Conservation (phyloP, 2,888 invertebrate genomes). For the Cryptus viduatorius region DNA sequence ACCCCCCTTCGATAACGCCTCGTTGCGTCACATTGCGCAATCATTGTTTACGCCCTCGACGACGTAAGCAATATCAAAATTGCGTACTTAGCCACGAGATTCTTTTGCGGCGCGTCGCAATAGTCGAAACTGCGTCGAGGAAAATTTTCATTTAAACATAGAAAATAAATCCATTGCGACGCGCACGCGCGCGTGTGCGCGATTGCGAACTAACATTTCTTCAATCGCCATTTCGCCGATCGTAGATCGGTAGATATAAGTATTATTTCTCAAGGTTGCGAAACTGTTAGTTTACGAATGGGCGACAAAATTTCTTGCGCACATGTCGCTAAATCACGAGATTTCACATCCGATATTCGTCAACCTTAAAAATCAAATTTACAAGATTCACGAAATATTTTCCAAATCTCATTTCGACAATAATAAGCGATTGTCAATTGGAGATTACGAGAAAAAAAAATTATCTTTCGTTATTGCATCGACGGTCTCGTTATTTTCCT, state of each 20-base stretch:
- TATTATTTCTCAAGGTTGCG: background rate
- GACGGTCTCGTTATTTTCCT: too few relatives aligned
- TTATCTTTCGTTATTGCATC: too few relatives aligned
- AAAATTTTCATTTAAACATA: background rate
- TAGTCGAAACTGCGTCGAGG: slow-evolving; percentile 11
- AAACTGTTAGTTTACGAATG: background rate
- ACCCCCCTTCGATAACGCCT: slow-evolving; percentile 51
- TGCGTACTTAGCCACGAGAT: slow-evolving; percentile 10
- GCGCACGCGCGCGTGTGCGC: background rate
- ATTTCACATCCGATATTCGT: background rate
- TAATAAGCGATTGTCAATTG: too few relatives aligned
- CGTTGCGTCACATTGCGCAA: slow-evolving; percentile 77
- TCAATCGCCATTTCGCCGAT: background rate
- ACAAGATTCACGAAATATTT: too few relatives aligned
- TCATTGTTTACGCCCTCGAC: slow-evolving; percentile 64
- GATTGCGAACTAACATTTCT: background rate
- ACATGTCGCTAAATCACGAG: background rate
- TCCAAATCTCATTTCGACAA: too few relatives aligned
- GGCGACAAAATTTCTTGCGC: background rate
- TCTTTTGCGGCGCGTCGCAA: background rate
- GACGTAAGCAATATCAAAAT: slow-evolving; percentile 37
- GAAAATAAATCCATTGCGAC: background rate
- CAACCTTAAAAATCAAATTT: too few relatives aligned
- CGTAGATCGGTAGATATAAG: background rate
- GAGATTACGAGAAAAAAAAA: too few relatives aligned